phyloP scores from a whole-genome alignment of 92 coral and sea anemone genomes.

The Zoanthus sociatus region DNA sequence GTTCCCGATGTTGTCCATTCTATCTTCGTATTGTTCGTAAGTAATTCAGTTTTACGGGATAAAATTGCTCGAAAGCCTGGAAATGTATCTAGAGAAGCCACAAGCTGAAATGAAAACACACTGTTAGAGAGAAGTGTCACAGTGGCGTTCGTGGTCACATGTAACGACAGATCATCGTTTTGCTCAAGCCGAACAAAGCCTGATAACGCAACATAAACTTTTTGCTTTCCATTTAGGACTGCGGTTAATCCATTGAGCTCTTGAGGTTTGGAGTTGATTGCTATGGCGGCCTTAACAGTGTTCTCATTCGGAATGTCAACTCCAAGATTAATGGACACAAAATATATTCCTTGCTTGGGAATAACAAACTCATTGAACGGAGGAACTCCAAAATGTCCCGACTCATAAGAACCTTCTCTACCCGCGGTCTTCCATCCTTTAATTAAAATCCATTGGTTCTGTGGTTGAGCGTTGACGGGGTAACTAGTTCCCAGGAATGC shows the following conservation, averaged over 20 bases:
- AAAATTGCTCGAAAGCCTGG: constrained; percentile 35
- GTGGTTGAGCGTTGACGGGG: not conserved
- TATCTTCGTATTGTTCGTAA: not conserved
- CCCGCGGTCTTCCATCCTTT: constrained; percentile 23
- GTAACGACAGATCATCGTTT: constrained; percentile 9
- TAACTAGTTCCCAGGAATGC: constrained; percentile 6
- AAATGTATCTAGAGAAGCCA: constrained; percentile 12
- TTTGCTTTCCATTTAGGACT: constrained; percentile 20
- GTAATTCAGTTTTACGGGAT: not conserved
- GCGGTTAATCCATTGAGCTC: constrained; percentile 26
- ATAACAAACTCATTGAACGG: constrained; percentile 10
- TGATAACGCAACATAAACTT: constrained; percentile 3
- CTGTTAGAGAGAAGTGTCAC: not conserved
- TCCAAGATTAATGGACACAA: constrained; percentile 20
- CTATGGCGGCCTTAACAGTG: constrained; percentile 5
- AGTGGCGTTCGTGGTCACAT: not conserved
- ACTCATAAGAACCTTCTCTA: constrained; percentile 18
- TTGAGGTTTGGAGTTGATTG: constrained; percentile 31
- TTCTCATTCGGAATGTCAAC: constrained; percentile 22
- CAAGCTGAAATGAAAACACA: constrained; percentile 17
- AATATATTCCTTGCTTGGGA: constrained; percentile 28
- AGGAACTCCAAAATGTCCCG: constrained; percentile 26
- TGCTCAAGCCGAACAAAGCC: constrained; percentile 24
- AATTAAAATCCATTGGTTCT: constrained; percentile 1
- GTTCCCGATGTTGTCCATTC: constrained; percentile 30